phyloP scores from a whole-genome alignment of 2,113 vertebrate genomes.

The Calyptomena viridis region DNA sequence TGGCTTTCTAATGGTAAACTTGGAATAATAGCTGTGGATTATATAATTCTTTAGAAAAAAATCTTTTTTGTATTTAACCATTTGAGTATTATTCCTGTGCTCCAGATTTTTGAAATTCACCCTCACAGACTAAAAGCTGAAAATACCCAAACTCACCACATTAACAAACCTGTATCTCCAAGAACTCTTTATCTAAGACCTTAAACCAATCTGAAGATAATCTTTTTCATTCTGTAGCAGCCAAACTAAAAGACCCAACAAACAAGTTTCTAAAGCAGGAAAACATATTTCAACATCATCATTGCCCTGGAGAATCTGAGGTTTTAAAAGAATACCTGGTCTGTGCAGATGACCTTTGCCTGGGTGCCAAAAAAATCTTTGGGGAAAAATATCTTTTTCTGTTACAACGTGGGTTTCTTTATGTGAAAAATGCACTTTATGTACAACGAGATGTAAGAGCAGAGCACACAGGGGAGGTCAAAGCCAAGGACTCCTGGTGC shows the following conservation, averaged over 20 bases:
- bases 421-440: not conserved
- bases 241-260: not conserved
- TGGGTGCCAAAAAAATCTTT: not conserved
- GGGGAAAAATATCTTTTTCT: not conserved
- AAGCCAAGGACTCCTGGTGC: not conserved
- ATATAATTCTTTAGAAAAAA: not conserved
- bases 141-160: not conserved
- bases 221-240: not conserved
- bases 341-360: not conserved
- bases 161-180: not conserved
- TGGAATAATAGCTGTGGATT: not conserved
- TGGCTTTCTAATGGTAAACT: not conserved
- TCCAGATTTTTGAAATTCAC: not conserved
- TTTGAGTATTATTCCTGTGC: not conserved
- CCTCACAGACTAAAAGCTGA: not conserved
- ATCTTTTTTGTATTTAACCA: not conserved
- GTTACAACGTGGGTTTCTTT: not conserved
- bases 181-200: not conserved
- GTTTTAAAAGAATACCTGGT: not conserved
- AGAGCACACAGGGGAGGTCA: not conserved
- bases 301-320: not conserved
- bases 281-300: not conserved
- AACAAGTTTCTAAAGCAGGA: not conserved
- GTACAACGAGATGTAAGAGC: not conserved
- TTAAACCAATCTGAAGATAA: not conserved